phyloP scores from a whole-genome alignment of 2,797 vertebrate species.

The Liparis tanakae region DNA sequence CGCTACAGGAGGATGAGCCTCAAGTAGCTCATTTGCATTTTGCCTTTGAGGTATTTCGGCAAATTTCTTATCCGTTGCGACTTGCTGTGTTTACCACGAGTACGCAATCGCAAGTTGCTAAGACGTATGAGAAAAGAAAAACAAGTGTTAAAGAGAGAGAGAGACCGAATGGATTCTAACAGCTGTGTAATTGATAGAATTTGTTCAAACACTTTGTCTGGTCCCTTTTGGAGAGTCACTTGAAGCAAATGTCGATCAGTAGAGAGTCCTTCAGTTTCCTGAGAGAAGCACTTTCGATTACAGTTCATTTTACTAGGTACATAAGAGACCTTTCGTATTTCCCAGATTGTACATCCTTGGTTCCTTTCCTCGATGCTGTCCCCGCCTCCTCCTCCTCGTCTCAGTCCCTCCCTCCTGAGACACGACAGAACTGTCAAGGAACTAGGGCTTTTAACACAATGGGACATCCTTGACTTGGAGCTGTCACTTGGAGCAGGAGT shows the following conservation, averaged over 20 bases:
- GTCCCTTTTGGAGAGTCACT: background rate
- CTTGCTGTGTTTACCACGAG: constrained; percentile 1
- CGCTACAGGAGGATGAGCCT: constrained; percentile 1
- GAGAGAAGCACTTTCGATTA: background rate
- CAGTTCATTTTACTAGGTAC: background rate
- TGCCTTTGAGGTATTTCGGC: background rate
- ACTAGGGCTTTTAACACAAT: too few relatives aligned
- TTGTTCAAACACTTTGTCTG: background rate
- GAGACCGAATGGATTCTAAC: background rate
- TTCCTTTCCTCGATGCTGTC: too few relatives aligned
- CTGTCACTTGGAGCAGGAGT: background rate
- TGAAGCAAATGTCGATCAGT: background rate
- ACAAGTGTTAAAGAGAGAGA: background rate
- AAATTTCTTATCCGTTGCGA: background rate
- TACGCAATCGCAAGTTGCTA: too few relatives aligned
- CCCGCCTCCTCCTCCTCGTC: background rate
- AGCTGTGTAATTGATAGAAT: too few relatives aligned
- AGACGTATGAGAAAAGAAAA: background rate
- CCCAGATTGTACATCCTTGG: background rate
- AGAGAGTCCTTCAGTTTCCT: background rate
- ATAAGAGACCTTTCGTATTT: background rate
- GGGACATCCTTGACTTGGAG: background rate
- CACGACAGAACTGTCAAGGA: too few relatives aligned
- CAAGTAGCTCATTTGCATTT: constrained; percentile 7
- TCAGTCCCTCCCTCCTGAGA: background rate